Percentiles rank a stretch among this genome's conserved stretches.
Conservation (phyloP, 2,888 invertebrate species). For the Linhomoeus sp. region DNA sequence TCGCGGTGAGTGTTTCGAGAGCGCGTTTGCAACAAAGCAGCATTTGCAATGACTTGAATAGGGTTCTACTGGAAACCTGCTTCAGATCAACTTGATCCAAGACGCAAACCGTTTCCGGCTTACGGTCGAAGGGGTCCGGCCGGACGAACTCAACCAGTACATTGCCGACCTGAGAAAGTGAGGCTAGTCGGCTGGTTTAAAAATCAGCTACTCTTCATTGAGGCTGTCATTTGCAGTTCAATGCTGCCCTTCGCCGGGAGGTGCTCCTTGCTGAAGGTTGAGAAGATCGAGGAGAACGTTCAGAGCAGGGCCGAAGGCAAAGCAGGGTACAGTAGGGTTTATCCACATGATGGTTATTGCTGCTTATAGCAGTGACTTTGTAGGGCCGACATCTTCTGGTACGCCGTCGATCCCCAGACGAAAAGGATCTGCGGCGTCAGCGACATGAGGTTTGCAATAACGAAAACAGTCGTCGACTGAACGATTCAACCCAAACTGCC, state of each 20-base stretch:
- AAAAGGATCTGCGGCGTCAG: constrained; percentile 15
- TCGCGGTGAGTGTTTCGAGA: neutral
- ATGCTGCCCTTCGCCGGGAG: constrained; percentile 19
- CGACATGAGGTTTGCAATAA: too few species aligned
- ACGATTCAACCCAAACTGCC: too few species aligned
- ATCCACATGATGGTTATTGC: too few species aligned
- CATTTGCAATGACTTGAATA: too few species aligned
- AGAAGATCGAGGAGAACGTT: constrained; percentile 16
- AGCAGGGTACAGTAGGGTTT: too few species aligned
- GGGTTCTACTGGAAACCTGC: too few species aligned
- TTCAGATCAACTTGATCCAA: constrained; percentile 3
- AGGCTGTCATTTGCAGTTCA: too few species aligned
- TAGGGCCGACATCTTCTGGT: constrained; percentile 19
- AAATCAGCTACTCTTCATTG: too few species aligned
- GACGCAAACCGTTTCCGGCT: constrained; percentile 17
- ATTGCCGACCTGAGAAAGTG: constrained; percentile 12
- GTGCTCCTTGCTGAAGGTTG: constrained; percentile 18
- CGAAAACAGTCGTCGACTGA: too few species aligned
- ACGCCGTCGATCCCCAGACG: constrained; percentile 19
- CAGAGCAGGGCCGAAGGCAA: constrained; percentile 10
- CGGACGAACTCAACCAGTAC: constrained; percentile 16
- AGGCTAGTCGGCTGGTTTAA: too few species aligned
- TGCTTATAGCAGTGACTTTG: neutral
- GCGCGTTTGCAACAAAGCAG: too few species aligned
- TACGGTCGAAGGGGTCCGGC: constrained; percentile 15